These are phyloP conservation scores for Oryzias javanicus DNA, from an alignment of 2,113 vertebrate species.

Conservation along the genomic window DNA sequence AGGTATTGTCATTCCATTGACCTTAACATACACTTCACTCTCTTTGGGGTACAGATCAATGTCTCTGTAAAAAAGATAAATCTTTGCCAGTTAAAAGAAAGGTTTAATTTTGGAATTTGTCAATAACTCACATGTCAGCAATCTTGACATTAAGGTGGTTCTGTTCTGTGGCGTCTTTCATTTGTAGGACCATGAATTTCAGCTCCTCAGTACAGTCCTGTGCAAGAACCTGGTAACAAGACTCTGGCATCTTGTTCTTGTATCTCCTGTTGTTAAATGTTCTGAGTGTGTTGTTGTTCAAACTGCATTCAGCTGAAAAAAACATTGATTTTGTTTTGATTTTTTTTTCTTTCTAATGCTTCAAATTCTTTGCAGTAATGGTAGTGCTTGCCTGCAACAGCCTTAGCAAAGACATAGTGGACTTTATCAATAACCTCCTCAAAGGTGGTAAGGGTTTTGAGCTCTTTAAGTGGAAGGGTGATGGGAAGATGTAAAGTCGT, in stretches of 20 bases:
- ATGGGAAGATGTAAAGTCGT: slow-evolving; percentile 70
- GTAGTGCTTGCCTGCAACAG: slow-evolving; percentile 46
- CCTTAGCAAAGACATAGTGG: slow-evolving; percentile 48
- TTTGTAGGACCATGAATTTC: slow-evolving; percentile 81
- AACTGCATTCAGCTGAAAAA: slow-evolving; percentile 60
- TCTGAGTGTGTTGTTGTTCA: slow-evolving; percentile 45
- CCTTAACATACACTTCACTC: slow-evolving; percentile 39
- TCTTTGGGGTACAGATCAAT: slow-evolving; percentile 51
- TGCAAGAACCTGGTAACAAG: slow-evolving; percentile 79
- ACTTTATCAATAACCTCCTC: slow-evolving; percentile 34
- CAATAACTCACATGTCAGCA: slow-evolving; percentile 74
- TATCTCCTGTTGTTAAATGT: slow-evolving; percentile 78
- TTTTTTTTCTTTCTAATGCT: not conserved
- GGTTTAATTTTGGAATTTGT: not conserved
- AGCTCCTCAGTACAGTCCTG: slow-evolving; percentile 81
- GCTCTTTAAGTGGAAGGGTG: slow-evolving; percentile 66
- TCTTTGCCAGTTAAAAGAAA: not conserved
- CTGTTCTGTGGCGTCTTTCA: slow-evolving; percentile 61
- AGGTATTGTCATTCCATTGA: slow-evolving; percentile 66
- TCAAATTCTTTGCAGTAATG: not conserved
- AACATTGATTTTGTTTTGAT: not conserved
- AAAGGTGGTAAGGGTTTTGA: slow-evolving; percentile 32
- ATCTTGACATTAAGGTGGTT: slow-evolving; percentile 76
- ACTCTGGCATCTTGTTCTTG: slow-evolving; percentile 71
- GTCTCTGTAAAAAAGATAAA: slow-evolving; percentile 43